These are phyloP conservation scores for Eupithecia subumbrata DNA, from an alignment of 2,888 invertebrate genomes.

Conservation along the genomic window DNA sequence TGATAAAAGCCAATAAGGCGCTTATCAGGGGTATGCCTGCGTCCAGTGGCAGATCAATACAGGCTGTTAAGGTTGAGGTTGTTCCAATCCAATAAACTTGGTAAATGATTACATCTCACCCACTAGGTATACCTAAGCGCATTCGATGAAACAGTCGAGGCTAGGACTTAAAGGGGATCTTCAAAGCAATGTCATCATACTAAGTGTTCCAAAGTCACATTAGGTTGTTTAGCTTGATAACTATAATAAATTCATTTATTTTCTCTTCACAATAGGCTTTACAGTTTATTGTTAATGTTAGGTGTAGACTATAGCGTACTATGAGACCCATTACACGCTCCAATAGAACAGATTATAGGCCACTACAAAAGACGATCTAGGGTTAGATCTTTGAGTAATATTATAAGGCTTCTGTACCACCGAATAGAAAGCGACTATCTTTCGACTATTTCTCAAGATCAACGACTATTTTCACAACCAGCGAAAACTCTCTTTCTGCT, in stretches of 20 bases:
- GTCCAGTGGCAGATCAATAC: no score
- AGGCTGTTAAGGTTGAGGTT: no score
- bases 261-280: no score
- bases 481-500: no score
- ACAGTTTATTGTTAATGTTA: no score
- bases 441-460: no score
- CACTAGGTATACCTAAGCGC: not conserved
- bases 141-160: not conserved
- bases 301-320: no score
- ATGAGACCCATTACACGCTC: not conserved
- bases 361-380: slow-evolving; percentile 5
- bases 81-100: not conserved
- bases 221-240: not conserved
- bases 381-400: not conserved
- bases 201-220: not conserved
- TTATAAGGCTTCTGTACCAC: not conserved
- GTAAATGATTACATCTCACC: not conserved
- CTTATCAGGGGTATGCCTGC: no score
- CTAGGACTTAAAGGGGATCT: not conserved
- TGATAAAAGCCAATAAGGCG: no score
- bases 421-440: not conserved
- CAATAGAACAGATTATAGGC: not conserved
- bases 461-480: no score
- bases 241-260: no score
- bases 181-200: not conserved